Evolutionary conservation across 2,888 invertebrate species (phyloP).

Genomic region (Oegoconia quadripuncta): DNA sequence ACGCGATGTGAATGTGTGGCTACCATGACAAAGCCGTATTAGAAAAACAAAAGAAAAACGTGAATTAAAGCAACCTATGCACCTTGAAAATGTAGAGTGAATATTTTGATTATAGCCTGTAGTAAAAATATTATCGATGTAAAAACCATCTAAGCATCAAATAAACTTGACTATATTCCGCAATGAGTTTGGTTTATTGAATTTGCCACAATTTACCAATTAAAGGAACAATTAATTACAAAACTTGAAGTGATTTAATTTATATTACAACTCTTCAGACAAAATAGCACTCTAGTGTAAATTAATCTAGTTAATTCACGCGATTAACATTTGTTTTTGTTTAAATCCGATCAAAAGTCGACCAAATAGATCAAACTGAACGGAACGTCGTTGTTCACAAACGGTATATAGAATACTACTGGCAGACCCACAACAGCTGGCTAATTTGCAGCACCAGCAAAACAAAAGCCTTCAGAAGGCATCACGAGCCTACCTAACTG

Average conservation of each 20-base stretch:
- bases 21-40: constrained; percentile 35
- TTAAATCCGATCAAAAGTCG: neutral
- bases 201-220: too few relatives aligned
- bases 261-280: too few relatives aligned
- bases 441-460: constrained; percentile 67
- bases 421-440: constrained; percentile 60
- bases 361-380: constrained; percentile 12
- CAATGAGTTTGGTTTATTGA: too few relatives aligned
- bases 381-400: constrained; percentile 30
- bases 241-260: constrained; percentile 12
- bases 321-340: neutral
- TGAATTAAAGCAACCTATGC: too few relatives aligned
- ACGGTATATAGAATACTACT: constrained; percentile 56
- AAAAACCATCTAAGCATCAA: too few relatives aligned
- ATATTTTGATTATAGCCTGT: too few relatives aligned
- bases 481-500: constrained; percentile 33
- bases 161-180: too few relatives aligned
- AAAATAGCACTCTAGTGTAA: too few relatives aligned
- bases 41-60: too few relatives aligned
- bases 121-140: too few relatives aligned
- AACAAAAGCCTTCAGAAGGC: constrained; percentile 46
- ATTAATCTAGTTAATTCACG: neutral
- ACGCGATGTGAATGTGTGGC: constrained; percentile 38
- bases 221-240: neutral
- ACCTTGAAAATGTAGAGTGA: too few relatives aligned